Evolutionary conservation across 2,888 invertebrate species (phyloP).

Genomic region (Teleiodes luculella): DNA sequence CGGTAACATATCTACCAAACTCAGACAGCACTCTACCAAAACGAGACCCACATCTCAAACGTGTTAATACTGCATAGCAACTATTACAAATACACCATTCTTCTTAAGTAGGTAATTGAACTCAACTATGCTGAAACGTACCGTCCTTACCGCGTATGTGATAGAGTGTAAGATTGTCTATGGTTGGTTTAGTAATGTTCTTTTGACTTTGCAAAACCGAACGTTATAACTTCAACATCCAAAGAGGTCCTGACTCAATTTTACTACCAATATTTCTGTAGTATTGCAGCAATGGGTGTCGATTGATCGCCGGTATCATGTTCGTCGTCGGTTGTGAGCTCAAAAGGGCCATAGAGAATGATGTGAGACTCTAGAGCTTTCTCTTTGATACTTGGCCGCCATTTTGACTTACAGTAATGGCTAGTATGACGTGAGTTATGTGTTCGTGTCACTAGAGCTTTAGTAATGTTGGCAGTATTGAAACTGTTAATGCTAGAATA

Average conservation of each 20-base stretch:
- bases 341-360: constrained; percentile 58
- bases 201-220: not conserved
- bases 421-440: constrained; percentile 65
- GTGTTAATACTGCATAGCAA: constrained; percentile 67
- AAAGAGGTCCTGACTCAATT: not conserved
- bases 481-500: constrained; percentile 54
- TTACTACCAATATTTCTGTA: not conserved
- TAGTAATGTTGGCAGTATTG: constrained; percentile 63
- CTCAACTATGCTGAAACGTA: constrained; percentile 11
- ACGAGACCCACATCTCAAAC: constrained; percentile 60
- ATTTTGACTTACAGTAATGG: constrained; percentile 75
- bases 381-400: constrained; percentile 74
- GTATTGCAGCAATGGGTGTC: not conserved
- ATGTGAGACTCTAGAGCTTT: constrained; percentile 73
- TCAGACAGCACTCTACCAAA: constrained; percentile 37
- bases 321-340: not conserved
- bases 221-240: not conserved
- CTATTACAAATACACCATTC: constrained; percentile 53
- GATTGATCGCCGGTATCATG: not conserved
- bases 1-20: constrained; percentile 61
- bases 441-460: constrained; percentile 60
- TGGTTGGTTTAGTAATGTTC: constrained; percentile 35
- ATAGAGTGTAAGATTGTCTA: constrained; percentile 27
- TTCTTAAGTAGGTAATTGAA: constrained; percentile 70
- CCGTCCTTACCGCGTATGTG: not conserved